phyloP scores from a whole-genome alignment of 2,797 vertebrate species.

The Sebastes aleutianus region DNA sequence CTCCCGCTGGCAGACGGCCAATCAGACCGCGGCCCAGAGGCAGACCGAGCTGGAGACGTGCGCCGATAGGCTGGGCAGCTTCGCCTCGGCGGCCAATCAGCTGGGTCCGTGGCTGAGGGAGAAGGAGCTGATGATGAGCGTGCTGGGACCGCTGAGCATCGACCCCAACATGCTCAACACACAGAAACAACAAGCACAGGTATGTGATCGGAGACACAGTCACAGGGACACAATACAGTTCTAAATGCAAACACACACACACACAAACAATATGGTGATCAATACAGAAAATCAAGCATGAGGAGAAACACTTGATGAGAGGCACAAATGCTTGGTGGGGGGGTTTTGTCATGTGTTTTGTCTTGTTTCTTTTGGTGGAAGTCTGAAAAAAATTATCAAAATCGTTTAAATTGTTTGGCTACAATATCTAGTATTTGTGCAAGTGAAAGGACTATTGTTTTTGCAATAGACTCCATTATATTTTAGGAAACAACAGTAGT shows the following conservation, averaged over 20 bases:
- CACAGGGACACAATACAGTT: too few species aligned
- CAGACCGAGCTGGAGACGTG: slow-evolving; percentile 94
- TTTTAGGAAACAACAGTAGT: too few species aligned
- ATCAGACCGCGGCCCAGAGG: slow-evolving; percentile 86
- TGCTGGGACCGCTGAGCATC: slow-evolving; percentile 95
- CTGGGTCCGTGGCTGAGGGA: slow-evolving; percentile 95
- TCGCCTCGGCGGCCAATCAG: slow-evolving; percentile 89
- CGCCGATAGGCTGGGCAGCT: slow-evolving; percentile 89
- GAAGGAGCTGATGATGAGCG: slow-evolving; percentile 99
- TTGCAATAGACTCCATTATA: too few species aligned
- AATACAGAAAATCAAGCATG: neutral
- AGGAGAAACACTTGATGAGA: neutral
- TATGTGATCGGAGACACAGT: slow-evolving; percentile 54
- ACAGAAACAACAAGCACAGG: slow-evolving; percentile 98
- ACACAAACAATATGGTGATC: neutral
- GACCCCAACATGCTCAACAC: slow-evolving; percentile 98
- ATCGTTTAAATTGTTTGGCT: too few species aligned
- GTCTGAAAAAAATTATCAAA: too few species aligned
- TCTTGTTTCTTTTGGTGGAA: too few species aligned
- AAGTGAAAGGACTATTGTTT: too few species aligned
- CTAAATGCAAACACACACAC: neutral
- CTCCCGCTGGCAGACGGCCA: slow-evolving; percentile 90
- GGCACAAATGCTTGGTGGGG: too few species aligned
- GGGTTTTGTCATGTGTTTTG: too few species aligned
- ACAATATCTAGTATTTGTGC: too few species aligned